Conservation (phyloP, 2,113 vertebrate genomes). For the Mixornis gularis region DNA sequence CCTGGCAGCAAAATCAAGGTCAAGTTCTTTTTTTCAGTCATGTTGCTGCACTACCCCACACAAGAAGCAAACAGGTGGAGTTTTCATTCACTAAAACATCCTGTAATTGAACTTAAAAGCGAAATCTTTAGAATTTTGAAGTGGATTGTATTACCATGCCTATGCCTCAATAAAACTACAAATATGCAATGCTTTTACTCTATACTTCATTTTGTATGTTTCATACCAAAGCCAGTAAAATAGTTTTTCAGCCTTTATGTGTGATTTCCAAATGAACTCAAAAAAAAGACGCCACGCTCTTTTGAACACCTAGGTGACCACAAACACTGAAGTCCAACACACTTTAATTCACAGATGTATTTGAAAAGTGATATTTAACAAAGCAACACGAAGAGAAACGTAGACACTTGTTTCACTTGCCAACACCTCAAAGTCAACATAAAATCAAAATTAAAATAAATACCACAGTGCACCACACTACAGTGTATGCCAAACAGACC, state of each 20-base stretch:
- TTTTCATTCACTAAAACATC: conserved; percentile 38
- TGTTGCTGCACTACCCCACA: background rate
- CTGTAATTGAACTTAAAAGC: conserved; percentile 58
- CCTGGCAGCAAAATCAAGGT: conserved; percentile 46
- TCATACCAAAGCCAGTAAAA: background rate
- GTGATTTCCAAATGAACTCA: background rate
- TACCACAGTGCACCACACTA: background rate
- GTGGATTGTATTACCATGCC: conserved; percentile 55
- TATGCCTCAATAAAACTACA: conserved; percentile 76
- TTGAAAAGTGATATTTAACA: background rate
- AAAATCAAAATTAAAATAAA: background rate
- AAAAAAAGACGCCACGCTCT: background rate
- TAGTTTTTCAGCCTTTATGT: background rate
- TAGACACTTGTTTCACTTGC: background rate
- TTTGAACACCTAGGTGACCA: background rate
- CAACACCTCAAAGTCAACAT: background rate
- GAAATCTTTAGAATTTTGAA: conserved; percentile 67
- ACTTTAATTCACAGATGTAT: background rate
- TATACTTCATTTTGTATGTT: background rate
- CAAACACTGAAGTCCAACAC: background rate
- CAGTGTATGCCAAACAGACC: background rate
- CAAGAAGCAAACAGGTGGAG: conserved; percentile 24
- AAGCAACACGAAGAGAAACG: background rate
- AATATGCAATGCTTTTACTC: conserved; percentile 55
- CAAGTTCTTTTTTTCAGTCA: background rate